phyloP scores from a whole-genome alignment of 2,797 vertebrate genomes.

The Semotilus atromaculatus region DNA sequence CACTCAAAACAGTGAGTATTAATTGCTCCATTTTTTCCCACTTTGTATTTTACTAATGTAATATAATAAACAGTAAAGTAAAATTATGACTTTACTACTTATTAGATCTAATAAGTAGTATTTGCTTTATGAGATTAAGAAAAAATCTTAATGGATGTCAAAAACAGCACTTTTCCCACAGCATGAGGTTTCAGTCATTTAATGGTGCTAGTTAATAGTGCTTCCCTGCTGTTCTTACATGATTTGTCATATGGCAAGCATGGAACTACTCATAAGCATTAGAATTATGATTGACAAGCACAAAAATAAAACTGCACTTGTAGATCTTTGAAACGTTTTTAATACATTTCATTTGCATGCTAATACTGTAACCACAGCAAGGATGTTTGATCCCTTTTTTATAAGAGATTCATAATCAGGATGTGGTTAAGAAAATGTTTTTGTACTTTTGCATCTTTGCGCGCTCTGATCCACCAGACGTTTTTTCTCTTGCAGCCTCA shows the following conservation, averaged over 20 bases:
- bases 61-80: neutral
- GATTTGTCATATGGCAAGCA: conserved; percentile 33
- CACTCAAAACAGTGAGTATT: neutral
- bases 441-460: conserved; percentile 16
- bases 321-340: conserved; percentile 23
- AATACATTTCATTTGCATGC: neutral
- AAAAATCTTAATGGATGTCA: conserved; percentile 9
- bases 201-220: conserved; percentile 29
- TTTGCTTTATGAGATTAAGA: conserved; percentile 9
- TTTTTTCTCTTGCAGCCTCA: conserved; percentile 32
- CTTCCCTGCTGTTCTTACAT: conserved; percentile 41
- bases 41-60: neutral
- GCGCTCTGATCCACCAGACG: conserved; percentile 13
- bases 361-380: conserved; percentile 7
- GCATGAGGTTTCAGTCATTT: conserved; percentile 31
- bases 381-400: conserved; percentile 1
- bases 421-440: conserved; percentile 33
- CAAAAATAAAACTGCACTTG: conserved; percentile 23
- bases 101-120: conserved; percentile 3
- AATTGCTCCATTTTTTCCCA: neutral
- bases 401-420: conserved; percentile 16
- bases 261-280: conserved; percentile 13
- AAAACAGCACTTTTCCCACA: conserved; percentile 37
- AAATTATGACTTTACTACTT: neutral
- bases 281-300: conserved; percentile 26